phyloP scores from a whole-genome alignment of 1,140 invertebrate species.

The Oncopeltus fasciatus region DNA sequence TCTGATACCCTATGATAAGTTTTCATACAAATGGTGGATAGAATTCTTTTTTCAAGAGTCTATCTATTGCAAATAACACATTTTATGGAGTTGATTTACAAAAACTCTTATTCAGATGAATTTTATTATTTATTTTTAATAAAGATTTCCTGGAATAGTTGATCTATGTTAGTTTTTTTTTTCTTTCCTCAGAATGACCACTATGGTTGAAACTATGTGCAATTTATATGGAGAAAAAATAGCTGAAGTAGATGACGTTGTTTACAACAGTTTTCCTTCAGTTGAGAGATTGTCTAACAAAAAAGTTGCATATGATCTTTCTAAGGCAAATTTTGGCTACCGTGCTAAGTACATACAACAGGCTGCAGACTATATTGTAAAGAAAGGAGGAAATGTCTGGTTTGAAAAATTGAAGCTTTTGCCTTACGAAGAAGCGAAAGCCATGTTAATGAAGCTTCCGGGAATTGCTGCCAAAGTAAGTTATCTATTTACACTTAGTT shows the following conservation, averaged over 20 bases:
- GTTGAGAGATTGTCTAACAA: constrained; percentile 43
- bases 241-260: constrained; percentile 42
- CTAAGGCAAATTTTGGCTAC: constrained; percentile 80
- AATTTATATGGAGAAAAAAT: constrained; percentile 64
- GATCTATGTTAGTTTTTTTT: neutral
- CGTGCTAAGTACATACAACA: constrained; percentile 71
- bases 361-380: constrained; percentile 48
- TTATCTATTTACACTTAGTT: neutral
- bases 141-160: too few relatives aligned
- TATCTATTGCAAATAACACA: too few relatives aligned
- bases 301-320: constrained; percentile 54
- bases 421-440: constrained; percentile 56
- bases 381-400: constrained; percentile 55
- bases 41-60: too few relatives aligned
- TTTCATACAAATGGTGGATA: too few relatives aligned
- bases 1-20: too few relatives aligned
- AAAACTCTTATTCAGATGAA: neutral
- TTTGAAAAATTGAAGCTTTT: constrained; percentile 48
- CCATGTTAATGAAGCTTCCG: constrained; percentile 55
- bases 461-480: constrained; percentile 78
- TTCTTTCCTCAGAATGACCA: constrained; percentile 56
- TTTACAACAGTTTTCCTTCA: constrained; percentile 69
- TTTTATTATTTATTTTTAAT: too few relatives aligned
- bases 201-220: constrained; percentile 86
- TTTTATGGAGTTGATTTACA: neutral